A percentile compares a stretch with the other conserved stretches of the same genome.
Conservation (phyloP, 2,888 invertebrate genomes). For the Magallana nippona region DNA sequence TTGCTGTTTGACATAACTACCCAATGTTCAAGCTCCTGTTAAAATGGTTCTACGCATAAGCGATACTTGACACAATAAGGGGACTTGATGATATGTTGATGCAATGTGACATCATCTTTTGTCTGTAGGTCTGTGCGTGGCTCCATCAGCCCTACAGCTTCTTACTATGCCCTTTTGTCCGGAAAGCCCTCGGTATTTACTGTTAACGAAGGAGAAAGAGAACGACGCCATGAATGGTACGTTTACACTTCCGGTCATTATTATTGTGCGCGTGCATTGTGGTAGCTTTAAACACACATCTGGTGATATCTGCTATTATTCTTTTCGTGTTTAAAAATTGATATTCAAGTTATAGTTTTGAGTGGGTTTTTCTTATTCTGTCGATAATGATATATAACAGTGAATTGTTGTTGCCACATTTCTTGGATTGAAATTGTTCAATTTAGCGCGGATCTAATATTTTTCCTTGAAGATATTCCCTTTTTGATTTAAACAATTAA, state of each 20-base stretch:
- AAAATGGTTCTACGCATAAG: too few species aligned
- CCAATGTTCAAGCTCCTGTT: too few species aligned
- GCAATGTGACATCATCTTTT: not conserved
- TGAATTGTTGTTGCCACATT: too few species aligned
- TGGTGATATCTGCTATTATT: not conserved
- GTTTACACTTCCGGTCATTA: not conserved
- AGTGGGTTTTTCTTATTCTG: too few species aligned
- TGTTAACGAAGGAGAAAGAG: slow-evolving; percentile 96
- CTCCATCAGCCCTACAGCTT: slow-evolving; percentile 94
- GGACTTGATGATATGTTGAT: not conserved
- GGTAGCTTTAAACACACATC: not conserved
- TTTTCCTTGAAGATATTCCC: too few species aligned
- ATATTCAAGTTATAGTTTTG: too few species aligned
- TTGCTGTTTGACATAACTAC: too few species aligned
- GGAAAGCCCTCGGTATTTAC: slow-evolving; percentile 96
- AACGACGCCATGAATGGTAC: slow-evolving; percentile 92
- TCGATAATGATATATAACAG: too few species aligned
- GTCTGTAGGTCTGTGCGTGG: slow-evolving; percentile 88
- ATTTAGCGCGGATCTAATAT: too few species aligned
- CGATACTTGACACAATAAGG: too few species aligned
- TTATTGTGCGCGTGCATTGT: not conserved
- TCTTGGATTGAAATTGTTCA: too few species aligned
- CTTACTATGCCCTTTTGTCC: slow-evolving; percentile 95
- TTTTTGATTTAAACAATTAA: too few species aligned
- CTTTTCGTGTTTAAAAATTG: not conserved